A percentile compares a stretch with the other conserved stretches of the same genome.
phyloP scores from a whole-genome alignment of 2,797 vertebrate genomes.

The Lutjanus argentimaculatus region DNA sequence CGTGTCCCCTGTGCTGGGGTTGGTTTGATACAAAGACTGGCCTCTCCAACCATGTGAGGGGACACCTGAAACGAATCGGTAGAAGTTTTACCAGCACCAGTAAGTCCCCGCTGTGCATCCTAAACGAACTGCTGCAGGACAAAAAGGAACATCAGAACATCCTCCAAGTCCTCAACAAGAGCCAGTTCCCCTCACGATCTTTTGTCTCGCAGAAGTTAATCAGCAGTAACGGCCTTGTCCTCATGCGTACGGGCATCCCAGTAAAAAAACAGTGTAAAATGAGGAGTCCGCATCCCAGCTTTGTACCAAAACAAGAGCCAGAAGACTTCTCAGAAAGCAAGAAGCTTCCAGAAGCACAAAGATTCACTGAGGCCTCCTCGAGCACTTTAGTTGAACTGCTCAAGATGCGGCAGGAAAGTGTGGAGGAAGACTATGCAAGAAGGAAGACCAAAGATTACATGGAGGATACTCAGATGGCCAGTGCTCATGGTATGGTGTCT shows the following conservation, averaged over 20 bases:
- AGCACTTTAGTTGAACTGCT: constrained; percentile 93
- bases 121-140: constrained; percentile 93
- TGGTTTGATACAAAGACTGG: constrained; percentile 97
- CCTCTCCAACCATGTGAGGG: constrained; percentile 95
- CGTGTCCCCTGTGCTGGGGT: constrained; percentile 92
- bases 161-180: constrained; percentile 88
- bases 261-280: constrained; percentile 89
- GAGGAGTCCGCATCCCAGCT: constrained; percentile 18
- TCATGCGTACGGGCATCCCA: constrained; percentile 88
- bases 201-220: constrained; percentile 90
- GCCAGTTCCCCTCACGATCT: constrained; percentile 86
- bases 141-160: constrained; percentile 91
- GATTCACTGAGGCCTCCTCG: constrained; percentile 82
- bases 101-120: constrained; percentile 93
- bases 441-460: constrained; percentile 89
- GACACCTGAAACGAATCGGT: constrained; percentile 94
- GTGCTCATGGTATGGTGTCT: constrained; percentile 88
- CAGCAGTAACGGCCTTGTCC: constrained; percentile 86
- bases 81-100: constrained; percentile 90
- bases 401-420: constrained; percentile 88
- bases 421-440: constrained; percentile 85
- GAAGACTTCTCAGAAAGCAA: constrained; percentile 74
- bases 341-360: constrained; percentile 79
- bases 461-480: constrained; percentile 84
- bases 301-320: constrained; percentile 73